These are phyloP conservation scores for Pterocles gutturalis DNA, from an alignment of 2,113 vertebrate species.

Conservation along the genomic window DNA sequence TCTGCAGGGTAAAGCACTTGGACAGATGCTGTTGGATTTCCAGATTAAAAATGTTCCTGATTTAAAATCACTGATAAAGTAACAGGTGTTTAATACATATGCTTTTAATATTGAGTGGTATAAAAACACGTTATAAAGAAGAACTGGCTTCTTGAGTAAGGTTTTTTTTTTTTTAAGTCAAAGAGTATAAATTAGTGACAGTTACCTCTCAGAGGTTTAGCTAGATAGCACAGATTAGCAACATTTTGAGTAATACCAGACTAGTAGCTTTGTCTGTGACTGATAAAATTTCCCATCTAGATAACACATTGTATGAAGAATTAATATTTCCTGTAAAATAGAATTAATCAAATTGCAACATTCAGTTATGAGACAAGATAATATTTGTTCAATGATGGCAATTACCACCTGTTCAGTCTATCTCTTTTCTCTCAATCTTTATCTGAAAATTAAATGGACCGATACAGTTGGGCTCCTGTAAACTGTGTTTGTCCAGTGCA, in stretches of 20 bases:
- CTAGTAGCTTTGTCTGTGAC: slow-evolving; percentile 34
- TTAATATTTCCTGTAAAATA: slow-evolving; percentile 54
- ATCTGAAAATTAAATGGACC: not conserved
- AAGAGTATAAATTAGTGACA: not conserved
- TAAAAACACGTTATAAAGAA: slow-evolving; percentile 21
- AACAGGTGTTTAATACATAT: slow-evolving; percentile 8
- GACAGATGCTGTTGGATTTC: slow-evolving; percentile 90
- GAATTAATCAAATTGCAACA: slow-evolving; percentile 33
- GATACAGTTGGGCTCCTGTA: not conserved
- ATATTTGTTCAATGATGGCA: not conserved
- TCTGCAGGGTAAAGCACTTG: slow-evolving; percentile 86
- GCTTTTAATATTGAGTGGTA: slow-evolving; percentile 6
- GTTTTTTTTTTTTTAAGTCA: not conserved
- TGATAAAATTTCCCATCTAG: not conserved
- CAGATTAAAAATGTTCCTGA: slow-evolving; percentile 85
- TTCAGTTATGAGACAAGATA: not conserved
- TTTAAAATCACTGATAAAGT: slow-evolving; percentile 86
- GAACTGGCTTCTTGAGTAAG: slow-evolving; percentile 30
- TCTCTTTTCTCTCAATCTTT: not conserved
- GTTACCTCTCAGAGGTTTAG: slow-evolving; percentile 16
- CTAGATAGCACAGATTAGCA: slow-evolving; percentile 4
- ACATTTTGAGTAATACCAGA: slow-evolving; percentile 35
- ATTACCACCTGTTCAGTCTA: not conserved
- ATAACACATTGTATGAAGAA: slow-evolving; percentile 27
- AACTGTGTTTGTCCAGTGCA: not conserved